These are phyloP conservation scores for Romanogobio albipinnatus DNA, from an alignment of 2,113 vertebrate species.

Conservation along the genomic window DNA sequence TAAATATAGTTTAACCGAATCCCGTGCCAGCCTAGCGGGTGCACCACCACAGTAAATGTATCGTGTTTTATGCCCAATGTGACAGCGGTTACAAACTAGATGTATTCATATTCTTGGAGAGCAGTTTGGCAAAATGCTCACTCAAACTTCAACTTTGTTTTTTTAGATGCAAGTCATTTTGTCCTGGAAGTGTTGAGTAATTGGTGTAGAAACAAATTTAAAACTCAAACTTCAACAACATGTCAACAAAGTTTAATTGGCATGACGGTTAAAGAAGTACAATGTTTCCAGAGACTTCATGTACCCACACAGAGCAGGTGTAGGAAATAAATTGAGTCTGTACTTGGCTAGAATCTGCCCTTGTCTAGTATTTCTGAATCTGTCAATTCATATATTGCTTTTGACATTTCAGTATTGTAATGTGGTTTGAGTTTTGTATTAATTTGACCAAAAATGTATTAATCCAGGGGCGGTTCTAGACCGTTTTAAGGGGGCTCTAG, in stretches of 20 bases:
- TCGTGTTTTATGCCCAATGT: neutral
- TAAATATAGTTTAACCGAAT: conserved; percentile 3
- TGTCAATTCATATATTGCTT: neutral
- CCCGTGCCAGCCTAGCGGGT: neutral
- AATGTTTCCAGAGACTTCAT: conserved; percentile 1
- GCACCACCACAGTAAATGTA: neutral
- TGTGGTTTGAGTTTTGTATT: too few species aligned
- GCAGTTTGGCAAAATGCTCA: neutral
- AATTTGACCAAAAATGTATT: too few species aligned
- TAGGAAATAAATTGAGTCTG: neutral
- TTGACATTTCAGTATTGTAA: too few species aligned
- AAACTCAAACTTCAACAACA: neutral
- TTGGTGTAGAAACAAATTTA: neutral
- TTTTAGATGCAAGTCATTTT: neutral
- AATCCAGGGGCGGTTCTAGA: too few species aligned
- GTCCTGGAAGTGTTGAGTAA: neutral
- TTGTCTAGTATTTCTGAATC: neutral
- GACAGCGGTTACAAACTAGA: neutral
- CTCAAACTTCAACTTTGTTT: neutral
- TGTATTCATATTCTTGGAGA: neutral
- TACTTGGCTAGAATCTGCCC: neutral
- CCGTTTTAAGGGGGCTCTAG: too few species aligned
- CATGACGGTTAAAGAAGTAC: neutral
- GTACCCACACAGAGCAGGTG: conserved; percentile 13
- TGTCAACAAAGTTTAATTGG: neutral